Evolutionary conservation across 2,797 vertebrate genomes (phyloP).

Genomic region (Rhinogobio ventralis): DNA sequence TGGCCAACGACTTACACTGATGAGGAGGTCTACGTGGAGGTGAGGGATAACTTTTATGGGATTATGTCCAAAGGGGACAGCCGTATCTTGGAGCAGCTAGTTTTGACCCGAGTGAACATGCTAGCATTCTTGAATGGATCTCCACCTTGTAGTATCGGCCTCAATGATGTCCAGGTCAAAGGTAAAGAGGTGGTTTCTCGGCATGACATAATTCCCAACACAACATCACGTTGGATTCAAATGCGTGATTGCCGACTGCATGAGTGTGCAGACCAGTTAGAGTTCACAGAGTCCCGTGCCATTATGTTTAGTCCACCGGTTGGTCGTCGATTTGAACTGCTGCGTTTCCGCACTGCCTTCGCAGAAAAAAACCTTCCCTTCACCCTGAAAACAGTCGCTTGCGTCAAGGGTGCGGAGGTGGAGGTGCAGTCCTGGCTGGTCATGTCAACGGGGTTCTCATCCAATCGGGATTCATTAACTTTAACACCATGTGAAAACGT

Average conservation of each 20-base stretch:
- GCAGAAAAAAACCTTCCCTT: conserved; percentile 87
- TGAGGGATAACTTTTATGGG: conserved; percentile 85
- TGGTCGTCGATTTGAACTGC: conserved; percentile 85
- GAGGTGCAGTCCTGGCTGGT: conserved; percentile 90
- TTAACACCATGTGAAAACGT: conserved; percentile 89
- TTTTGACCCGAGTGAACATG: conserved; percentile 82
- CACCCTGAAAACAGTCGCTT: conserved; percentile 83
- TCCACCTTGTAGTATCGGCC: conserved; percentile 82
- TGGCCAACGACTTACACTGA: conserved; percentile 82
- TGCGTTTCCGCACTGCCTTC: conserved; percentile 84
- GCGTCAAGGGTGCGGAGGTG: conserved; percentile 84
- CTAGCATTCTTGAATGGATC: conserved; percentile 86
- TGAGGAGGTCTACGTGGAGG: conserved; percentile 86
- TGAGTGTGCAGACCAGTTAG: conserved; percentile 77
- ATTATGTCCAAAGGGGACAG: conserved; percentile 79
- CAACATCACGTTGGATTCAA: conserved; percentile 88
- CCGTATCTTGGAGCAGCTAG: conserved; percentile 79
- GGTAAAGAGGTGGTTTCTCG: conserved; percentile 88
- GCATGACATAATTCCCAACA: conserved; percentile 89
- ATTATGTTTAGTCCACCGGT: conserved; percentile 83
- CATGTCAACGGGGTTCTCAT: conserved; percentile 86
- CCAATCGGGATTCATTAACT: conserved; percentile 83
- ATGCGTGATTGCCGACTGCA: conserved; percentile 82
- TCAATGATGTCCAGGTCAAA: conserved; percentile 87
- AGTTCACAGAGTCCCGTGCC: conserved; percentile 76